These are phyloP conservation scores for Schmidtea mediterranea DNA, from an alignment of 1,140 invertebrate genomes.

Conservation along the genomic window DNA sequence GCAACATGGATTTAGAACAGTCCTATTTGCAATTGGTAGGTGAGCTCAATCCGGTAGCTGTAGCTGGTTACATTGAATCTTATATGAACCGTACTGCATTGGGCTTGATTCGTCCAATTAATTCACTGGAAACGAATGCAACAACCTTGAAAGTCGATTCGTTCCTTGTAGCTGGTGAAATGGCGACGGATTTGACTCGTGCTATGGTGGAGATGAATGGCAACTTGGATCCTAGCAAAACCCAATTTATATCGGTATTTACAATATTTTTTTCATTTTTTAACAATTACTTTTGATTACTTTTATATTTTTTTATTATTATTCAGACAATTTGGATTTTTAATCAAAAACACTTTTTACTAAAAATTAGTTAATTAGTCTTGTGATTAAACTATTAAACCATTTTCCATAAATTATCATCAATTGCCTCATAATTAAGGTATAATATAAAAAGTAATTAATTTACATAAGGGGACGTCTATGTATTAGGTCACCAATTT, in stretches of 20 bases:
- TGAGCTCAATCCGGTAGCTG: neutral
- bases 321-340: too few species aligned
- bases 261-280: too few species aligned
- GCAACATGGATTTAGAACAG: neutral
- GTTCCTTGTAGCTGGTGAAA: neutral
- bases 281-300: too few species aligned
- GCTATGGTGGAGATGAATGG: conserved; percentile 4
- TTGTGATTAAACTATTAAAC: too few species aligned
- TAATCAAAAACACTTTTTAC: too few species aligned
- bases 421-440: too few species aligned
- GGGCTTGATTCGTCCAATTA: neutral
- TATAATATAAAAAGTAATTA: too few species aligned
- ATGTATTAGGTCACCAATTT: too few species aligned
- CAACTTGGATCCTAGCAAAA: conserved; percentile 1
- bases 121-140: neutral
- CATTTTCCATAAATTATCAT: too few species aligned
- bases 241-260: conserved; percentile 1
- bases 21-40: neutral
- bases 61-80: conserved; percentile 5
- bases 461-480: too few species aligned
- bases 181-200: neutral
- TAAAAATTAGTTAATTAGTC: too few species aligned
- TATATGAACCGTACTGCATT: neutral
- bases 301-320: too few species aligned
- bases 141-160: neutral